phyloP scores from a whole-genome alignment of 2,888 invertebrate genomes.

The Oligia strigilis region DNA sequence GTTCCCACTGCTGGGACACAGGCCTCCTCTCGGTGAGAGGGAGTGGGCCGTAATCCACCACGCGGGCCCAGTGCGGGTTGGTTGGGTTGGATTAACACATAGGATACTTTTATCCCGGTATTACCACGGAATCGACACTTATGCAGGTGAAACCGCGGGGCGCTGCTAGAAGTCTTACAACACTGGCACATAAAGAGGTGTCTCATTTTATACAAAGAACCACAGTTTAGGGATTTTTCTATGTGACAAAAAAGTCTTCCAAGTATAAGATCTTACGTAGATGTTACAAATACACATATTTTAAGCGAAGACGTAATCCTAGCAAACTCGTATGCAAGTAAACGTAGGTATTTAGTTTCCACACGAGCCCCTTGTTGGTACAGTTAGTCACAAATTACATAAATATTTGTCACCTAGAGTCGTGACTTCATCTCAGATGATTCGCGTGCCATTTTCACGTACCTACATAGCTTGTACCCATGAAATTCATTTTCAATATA shows the following conservation, averaged over 20 bases:
- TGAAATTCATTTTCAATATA: conserved; percentile 14
- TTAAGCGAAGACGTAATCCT: conserved; percentile 40
- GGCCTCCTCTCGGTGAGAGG: no score
- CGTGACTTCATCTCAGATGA: conserved; percentile 74
- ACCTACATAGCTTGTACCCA: conserved; percentile 14
- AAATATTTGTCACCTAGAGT: conserved; percentile 76
- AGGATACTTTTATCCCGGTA: no score
- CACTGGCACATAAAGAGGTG: no score
- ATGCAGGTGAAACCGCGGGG: no score
- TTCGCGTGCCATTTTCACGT: conserved; percentile 63
- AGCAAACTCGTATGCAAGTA: conserved; percentile 19
- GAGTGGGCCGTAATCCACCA: no score
- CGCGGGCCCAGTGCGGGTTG: no score
- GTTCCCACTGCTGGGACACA: no score
- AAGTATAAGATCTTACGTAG: background rate
- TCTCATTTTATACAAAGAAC: background rate
- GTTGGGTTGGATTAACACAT: no score
- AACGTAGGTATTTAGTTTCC: conserved; percentile 44
- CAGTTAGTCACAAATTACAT: conserved; percentile 75
- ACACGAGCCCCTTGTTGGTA: conserved; percentile 52
- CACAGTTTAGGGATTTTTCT: background rate
- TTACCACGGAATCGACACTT: no score
- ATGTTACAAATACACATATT: conserved; percentile 26
- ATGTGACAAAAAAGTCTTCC: background rate
- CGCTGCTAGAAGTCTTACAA: background rate